These are phyloP conservation scores for Capitella teleta DNA, from an alignment of 1,140 invertebrate genomes.

Conservation along the genomic window DNA sequence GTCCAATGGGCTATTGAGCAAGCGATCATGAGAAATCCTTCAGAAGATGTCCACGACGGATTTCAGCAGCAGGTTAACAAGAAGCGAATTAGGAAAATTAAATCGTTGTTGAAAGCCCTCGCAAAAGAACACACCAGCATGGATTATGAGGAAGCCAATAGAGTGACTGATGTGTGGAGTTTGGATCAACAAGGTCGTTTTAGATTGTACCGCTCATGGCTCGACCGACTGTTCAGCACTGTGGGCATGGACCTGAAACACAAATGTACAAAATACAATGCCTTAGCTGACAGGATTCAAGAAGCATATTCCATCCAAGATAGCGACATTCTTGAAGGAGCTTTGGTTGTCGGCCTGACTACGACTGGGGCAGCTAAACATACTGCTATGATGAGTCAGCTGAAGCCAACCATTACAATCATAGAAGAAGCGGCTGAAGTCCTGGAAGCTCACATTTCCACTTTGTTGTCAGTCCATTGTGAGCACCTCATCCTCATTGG, in stretches of 20 bases:
- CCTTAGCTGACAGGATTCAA: conserved; percentile 14
- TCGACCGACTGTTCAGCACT: not conserved
- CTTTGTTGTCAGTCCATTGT: conserved; percentile 51
- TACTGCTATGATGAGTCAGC: conserved; percentile 47
- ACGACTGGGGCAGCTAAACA: conserved; percentile 62
- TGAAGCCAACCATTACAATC: conserved; percentile 55
- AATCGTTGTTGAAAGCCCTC: too few relatives aligned
- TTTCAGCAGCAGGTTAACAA: too few relatives aligned
- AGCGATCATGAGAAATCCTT: too few relatives aligned
- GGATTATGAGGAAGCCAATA: conserved; percentile 6
- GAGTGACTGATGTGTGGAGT: conserved; percentile 5
- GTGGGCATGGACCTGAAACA: not conserved
- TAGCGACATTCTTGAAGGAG: conserved; percentile 19
- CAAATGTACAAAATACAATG: conserved; percentile 8
- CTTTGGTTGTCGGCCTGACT: conserved; percentile 54
- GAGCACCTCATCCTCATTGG: conserved; percentile 74
- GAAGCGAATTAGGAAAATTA: too few relatives aligned
- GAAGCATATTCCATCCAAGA: conserved; percentile 25
- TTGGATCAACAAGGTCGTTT: conserved; percentile 7
- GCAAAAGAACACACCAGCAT: too few relatives aligned
- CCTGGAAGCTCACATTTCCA: conserved; percentile 48
- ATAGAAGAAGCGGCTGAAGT: conserved; percentile 83
- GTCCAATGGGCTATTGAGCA: too few relatives aligned
- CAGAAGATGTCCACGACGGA: too few relatives aligned
- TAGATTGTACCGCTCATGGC: conserved; percentile 11